These are phyloP conservation scores for Merops nubicus DNA, from an alignment of 2,113 vertebrate genomes.

Conservation along the genomic window DNA sequence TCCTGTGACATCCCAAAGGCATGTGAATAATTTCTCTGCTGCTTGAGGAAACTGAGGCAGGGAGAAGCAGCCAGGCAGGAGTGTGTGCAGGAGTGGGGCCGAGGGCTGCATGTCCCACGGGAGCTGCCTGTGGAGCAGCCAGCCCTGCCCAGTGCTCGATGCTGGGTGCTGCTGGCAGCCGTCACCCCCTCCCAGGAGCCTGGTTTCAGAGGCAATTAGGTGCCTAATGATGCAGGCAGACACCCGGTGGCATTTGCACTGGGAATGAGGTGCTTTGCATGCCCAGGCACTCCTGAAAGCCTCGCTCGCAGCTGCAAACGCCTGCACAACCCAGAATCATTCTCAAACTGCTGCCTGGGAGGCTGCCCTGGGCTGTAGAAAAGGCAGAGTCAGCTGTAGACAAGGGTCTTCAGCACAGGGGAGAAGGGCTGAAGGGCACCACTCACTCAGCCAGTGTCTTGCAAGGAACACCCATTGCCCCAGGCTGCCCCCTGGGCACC, in stretches of 20 bases:
- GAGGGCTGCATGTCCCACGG: rapidly evolving
- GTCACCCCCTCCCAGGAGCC: neutral
- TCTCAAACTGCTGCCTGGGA: neutral
- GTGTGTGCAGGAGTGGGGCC: rapidly evolving
- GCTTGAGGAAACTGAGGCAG: neutral
- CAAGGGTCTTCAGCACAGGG: rapidly evolving
- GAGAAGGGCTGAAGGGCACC: neutral
- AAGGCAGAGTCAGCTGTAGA: neutral
- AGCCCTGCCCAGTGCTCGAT: rapidly evolving
- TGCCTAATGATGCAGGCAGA: slow-evolving; percentile 51
- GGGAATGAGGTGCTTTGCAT: slow-evolving; percentile 49
- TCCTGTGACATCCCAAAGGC: neutral
- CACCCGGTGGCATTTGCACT: slow-evolving; percentile 50
- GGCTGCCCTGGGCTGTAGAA: neutral
- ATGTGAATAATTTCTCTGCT: neutral
- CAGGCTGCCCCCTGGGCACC: neutral
- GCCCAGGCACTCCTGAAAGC: slow-evolving; percentile 7
- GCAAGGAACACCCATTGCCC: rapidly evolving
- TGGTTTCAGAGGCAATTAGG: slow-evolving; percentile 29
- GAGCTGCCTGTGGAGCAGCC: neutral
- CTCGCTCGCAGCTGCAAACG: neutral
- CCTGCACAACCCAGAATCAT: neutral
- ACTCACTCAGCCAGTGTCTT: neutral
- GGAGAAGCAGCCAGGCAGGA: neutral
- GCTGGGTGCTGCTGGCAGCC: neutral